phyloP scores from a whole-genome alignment of 2,797 vertebrate species.

The Acestrorhynchus altus region DNA sequence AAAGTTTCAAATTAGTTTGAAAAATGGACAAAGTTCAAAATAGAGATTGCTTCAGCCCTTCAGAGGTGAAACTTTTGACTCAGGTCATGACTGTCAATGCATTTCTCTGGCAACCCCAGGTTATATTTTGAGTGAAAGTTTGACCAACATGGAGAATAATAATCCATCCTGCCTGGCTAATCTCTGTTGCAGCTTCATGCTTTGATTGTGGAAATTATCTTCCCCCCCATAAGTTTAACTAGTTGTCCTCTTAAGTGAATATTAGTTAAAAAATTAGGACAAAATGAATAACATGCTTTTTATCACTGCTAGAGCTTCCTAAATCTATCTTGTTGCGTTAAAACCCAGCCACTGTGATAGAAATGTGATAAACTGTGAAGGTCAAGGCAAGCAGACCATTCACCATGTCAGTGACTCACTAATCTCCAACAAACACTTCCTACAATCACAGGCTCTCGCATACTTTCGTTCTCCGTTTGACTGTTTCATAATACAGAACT shows the following conservation, averaged over 20 bases:
- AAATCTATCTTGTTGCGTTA: neutral
- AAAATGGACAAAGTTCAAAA: no score
- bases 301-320: neutral
- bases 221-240: neutral
- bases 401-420: constrained; percentile 45
- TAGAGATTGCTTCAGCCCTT: neutral
- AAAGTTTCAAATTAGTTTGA: no score
- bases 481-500: neutral
- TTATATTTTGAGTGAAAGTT: neutral
- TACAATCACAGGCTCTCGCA: constrained; percentile 22
- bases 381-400: constrained; percentile 23
- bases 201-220: neutral
- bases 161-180: neutral
- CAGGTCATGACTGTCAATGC: constrained; percentile 20
- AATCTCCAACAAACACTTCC: constrained; percentile 40
- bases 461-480: neutral
- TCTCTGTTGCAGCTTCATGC: neutral
- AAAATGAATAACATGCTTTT: no score
- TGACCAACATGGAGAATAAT: neutral
- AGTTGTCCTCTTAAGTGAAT: neutral
- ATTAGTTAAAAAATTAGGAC: no score
- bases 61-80: neutral
- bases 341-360: neutral
- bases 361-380: constrained; percentile 34
- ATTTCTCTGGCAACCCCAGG: neutral